phyloP scores from a whole-genome alignment of 2,888 invertebrate species.

The Physocephala rufipes region DNA sequence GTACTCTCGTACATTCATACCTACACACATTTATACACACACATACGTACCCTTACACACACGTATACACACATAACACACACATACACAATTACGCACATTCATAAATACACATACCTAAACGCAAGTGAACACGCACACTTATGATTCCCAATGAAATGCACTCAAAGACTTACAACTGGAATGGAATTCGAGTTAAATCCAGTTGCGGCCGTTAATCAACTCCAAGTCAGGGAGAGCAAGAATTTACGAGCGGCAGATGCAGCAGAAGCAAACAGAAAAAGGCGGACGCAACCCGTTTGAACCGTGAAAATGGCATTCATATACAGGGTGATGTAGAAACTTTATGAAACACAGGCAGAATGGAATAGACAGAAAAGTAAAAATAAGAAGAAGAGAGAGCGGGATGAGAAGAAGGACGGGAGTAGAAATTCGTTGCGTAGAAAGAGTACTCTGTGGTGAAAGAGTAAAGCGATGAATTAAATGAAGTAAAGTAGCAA shows the following conservation, averaged over 20 bases:
- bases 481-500: not conserved
- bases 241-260: slow-evolving; percentile 16
- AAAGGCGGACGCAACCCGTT: too few species aligned
- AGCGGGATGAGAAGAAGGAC: not conserved
- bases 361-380: too few species aligned
- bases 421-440: not conserved
- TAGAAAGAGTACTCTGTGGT: too few species aligned
- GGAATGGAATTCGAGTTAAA: slow-evolving; percentile 25
- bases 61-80: not conserved
- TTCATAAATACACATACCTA: not conserved
- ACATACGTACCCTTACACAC: not conserved
- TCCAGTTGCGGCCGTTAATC: slow-evolving; percentile 28
- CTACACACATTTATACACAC: not conserved
- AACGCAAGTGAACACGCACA: not conserved
- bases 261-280: not conserved
- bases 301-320: too few species aligned
- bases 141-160: not conserved
- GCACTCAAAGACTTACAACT: slow-evolving; percentile 1
- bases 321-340: too few species aligned
- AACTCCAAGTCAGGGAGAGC: slow-evolving; percentile 21
- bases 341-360: too few species aligned
- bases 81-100: too few species aligned
- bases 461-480: not conserved
- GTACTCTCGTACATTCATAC: not conserved
- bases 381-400: not conserved